phyloP scores from a whole-genome alignment of 2,888 invertebrate species.

The Luperina nickerlii region DNA sequence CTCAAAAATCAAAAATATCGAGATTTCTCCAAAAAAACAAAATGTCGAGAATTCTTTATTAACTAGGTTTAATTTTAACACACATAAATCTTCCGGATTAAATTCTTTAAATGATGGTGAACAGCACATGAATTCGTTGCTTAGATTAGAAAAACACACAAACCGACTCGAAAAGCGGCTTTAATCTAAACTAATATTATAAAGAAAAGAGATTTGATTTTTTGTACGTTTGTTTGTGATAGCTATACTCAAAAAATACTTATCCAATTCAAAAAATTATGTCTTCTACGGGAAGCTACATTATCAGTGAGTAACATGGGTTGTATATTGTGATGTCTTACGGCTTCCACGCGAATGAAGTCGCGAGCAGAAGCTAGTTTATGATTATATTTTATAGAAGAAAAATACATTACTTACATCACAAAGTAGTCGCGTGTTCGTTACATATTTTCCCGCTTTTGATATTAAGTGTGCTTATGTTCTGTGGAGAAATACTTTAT shows the following conservation, averaged over 20 bases:
- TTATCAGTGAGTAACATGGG: no score
- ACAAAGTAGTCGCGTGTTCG: conserved; percentile 5
- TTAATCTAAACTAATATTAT: not conserved
- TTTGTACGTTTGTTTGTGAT: no score
- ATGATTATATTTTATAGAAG: not conserved
- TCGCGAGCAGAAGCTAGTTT: no score
- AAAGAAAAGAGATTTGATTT: no score
- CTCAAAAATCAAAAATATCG: no score
- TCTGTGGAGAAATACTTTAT: conserved; percentile 29
- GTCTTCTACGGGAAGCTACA: no score
- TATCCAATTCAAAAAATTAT: no score
- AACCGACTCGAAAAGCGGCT: not conserved
- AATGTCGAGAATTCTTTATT: not conserved
- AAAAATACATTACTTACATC: conserved; percentile 16
- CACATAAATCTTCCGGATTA: not conserved
- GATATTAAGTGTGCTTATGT: conserved; percentile 22
- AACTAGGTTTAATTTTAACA: not conserved
- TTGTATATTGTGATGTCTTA: no score
- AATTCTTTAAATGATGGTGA: not conserved
- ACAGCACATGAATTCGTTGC: not conserved
- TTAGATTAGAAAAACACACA: not conserved
- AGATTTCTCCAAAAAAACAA: not conserved
- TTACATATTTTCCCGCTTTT: conserved; percentile 36
- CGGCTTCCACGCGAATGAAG: no score
- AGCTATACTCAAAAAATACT: no score